A percentile compares a stretch with the other conserved stretches of the same genome.
phyloP scores from a whole-genome alignment of 1,140 invertebrate species.

The Helicoverpa zea region DNA sequence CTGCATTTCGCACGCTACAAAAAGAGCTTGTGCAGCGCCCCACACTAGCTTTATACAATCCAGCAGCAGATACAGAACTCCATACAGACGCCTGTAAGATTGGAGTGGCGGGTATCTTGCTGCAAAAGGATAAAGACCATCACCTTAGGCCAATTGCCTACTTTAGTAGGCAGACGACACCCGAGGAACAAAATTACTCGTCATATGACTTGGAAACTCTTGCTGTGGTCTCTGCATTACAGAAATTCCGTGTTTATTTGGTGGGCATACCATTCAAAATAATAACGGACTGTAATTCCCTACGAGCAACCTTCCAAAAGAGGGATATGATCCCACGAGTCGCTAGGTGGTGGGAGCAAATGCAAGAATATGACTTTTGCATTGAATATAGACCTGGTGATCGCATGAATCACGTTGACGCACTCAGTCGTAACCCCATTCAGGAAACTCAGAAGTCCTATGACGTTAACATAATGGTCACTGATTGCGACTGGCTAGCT shows the following conservation, averaged over 20 bases:
- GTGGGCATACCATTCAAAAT: conserved; percentile 13
- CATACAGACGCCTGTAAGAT: conserved; percentile 9
- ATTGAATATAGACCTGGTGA: not conserved
- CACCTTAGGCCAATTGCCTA: not conserved
- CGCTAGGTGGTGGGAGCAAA: conserved; percentile 48
- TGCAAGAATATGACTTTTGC: conserved; percentile 48
- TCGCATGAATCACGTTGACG: not conserved
- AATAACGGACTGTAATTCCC: conserved; percentile 50
- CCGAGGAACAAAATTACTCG: conserved; percentile 6
- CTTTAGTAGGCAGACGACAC: conserved; percentile 3
- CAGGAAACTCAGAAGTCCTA: not conserved
- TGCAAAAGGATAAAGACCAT: not conserved
- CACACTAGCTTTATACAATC: not conserved
- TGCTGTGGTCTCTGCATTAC: not conserved
- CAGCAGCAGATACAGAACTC: not conserved
- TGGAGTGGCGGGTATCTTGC: not conserved
- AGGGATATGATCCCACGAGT: conserved; percentile 49
- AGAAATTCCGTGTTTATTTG: not conserved
- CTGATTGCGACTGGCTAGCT: not conserved
- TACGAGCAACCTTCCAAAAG: conserved; percentile 51
- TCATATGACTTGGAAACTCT: conserved; percentile 6
- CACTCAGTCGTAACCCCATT: not conserved
- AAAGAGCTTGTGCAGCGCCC: not conserved
- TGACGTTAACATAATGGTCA: not conserved
- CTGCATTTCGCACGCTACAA: not conserved